Conservation (phyloP, 2,888 invertebrate genomes). For the Ferrisia virgata region DNA sequence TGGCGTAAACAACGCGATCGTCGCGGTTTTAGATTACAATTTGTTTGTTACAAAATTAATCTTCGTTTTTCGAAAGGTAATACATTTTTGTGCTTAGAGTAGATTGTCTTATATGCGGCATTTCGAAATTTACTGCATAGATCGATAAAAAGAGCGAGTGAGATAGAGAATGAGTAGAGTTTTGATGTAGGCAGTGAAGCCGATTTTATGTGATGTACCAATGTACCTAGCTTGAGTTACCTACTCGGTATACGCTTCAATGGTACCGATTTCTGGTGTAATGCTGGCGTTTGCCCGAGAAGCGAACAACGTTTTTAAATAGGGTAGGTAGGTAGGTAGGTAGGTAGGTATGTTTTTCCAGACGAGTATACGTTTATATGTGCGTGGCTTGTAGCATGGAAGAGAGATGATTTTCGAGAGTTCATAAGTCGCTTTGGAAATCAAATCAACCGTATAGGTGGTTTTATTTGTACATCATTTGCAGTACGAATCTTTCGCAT, state of each 20-base stretch:
- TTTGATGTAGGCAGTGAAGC: neutral
- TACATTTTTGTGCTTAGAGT: neutral
- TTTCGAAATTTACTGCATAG: neutral
- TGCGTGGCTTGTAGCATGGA: neutral
- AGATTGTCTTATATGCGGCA: neutral
- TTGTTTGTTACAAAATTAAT: neutral
- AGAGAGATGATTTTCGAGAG: neutral
- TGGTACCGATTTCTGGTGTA: neutral
- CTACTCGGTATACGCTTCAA: too few relatives aligned
- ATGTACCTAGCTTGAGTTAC: too few relatives aligned
- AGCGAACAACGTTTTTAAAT: neutral
- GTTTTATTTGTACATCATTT: conserved; percentile 2
- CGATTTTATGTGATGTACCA: neutral
- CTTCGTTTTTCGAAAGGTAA: neutral
- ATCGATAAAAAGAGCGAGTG: too few relatives aligned
- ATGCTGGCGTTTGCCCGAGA: neutral
- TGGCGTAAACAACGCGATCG: neutral
- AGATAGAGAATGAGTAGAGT: too few relatives aligned
- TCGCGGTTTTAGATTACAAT: neutral
- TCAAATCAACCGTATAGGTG: conserved; percentile 2
- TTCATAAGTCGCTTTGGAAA: neutral
- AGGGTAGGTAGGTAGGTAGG: too few relatives aligned
- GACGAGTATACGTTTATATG: too few relatives aligned
- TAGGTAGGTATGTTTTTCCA: too few relatives aligned
- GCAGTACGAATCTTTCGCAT: neutral